Conservation (phyloP, 2,113 vertebrate species). For the Tiliqua scincoides region DNA sequence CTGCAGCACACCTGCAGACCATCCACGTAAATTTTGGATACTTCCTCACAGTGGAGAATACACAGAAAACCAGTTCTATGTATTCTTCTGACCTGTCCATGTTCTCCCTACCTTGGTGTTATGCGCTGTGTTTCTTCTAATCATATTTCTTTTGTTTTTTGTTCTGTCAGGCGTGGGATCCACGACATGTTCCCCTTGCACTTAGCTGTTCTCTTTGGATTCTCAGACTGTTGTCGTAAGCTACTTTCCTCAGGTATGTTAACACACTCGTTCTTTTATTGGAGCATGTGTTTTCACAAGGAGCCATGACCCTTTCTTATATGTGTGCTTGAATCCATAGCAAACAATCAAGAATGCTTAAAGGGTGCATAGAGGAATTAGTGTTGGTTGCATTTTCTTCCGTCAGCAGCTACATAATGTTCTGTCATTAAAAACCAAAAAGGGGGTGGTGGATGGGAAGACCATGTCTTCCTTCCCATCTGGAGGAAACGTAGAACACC, state of each 20-base stretch:
- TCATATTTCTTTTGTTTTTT: not conserved
- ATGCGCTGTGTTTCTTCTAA: not conserved
- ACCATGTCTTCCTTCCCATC: not conserved
- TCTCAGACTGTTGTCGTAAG: slow-evolving; percentile 97
- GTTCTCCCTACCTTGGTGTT: not conserved
- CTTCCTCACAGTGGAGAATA: not conserved
- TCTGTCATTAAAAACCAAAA: not conserved
- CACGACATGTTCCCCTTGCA: slow-evolving; percentile 95
- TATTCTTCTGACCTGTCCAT: not conserved
- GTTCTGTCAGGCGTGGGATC: slow-evolving; percentile 83
- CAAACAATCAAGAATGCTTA: not conserved
- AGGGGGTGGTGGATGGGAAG: not conserved
- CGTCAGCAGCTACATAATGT: not conserved
- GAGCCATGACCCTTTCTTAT: not conserved
- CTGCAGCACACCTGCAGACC: no score
- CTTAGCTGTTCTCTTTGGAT: slow-evolving; percentile 91
- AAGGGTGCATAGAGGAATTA: not conserved
- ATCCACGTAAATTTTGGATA: not conserved
- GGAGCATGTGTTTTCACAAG: not conserved
- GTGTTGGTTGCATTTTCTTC: not conserved
- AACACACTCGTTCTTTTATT: not conserved
- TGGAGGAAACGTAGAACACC: not conserved
- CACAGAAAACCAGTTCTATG: not conserved
- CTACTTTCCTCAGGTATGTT: slow-evolving; percentile 91
- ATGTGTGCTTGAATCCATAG: not conserved